Percentiles rank a stretch among this genome's conserved stretches.
phyloP scores from a whole-genome alignment of 2,113 vertebrate genomes.

The Tor tambroides region DNA sequence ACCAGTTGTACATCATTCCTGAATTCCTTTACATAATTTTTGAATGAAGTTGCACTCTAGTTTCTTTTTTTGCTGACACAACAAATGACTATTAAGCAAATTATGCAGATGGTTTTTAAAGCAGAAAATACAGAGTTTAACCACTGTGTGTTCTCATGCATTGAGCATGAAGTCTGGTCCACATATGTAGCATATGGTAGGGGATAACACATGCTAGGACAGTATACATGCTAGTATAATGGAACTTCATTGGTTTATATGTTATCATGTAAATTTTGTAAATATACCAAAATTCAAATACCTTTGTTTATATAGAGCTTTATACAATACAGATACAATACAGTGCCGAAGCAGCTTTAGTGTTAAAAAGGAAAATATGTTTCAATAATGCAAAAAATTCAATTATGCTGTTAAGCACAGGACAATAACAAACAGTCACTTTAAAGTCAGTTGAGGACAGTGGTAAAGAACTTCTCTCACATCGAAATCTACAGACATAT shows the following conservation, averaged over 20 bases:
- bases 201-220: too few species aligned
- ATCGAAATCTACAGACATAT: too few species aligned
- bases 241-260: neutral
- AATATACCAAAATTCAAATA: too few species aligned
- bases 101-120: neutral
- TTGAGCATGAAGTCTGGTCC: neutral
- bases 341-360: too few species aligned
- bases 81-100: neutral
- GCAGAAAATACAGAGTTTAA: neutral
- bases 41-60: neutral
- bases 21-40: neutral
- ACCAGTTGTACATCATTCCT: neutral
- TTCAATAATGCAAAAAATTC: too few species aligned
- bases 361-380: too few species aligned
- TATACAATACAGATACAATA: too few species aligned
- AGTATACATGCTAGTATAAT: neutral
- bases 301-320: too few species aligned
- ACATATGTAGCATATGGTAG: neutral
- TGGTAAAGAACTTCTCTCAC: too few species aligned
- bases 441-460: too few species aligned
- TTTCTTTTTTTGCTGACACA: neutral
- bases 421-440: too few species aligned
- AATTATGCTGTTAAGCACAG: too few species aligned
- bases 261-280: neutral
- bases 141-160: neutral